Evolutionary conservation across 2,113 vertebrate genomes (phyloP), one percentile per base, ranked within the genome.

Genomic region (Paramormyrops kingsleyae): DNA sequence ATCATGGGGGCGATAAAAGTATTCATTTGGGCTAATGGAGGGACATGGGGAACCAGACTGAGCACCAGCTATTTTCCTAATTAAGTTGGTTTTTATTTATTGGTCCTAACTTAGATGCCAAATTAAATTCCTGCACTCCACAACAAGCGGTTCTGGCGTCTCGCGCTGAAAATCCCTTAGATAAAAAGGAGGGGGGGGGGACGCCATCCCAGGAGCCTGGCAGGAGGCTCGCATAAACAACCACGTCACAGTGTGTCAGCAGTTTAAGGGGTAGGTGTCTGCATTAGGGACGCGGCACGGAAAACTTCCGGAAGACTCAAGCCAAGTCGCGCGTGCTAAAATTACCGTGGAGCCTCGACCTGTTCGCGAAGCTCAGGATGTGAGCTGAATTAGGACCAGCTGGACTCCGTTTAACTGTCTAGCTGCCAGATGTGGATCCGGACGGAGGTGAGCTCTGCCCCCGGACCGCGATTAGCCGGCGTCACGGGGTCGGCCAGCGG

Each of bases 71-170:
- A 53, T 56, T 19, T 87, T 21, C 27, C 17, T 87, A 53, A 52
- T 87, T 52, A 87, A 87, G 85, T 52, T n/a, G 47, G 31, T 87
- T 80, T 42, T 80, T 87, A 52, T 87, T 87, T 53, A 87, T 87
- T 53, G 85, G 85, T 56, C 50, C 10, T 35, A 39, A 27, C 31
- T 35, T 39, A 27, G n/a, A 35, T 53, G 85, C 49, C 85, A 87
- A 9, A 87, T 87, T 56, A 87, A 56, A 87, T 87, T 87, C 50
- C 85, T 35, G 27, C 15, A 5, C 83, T n/a, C 24, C 24, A n/a
- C 47, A 87, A 87, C 85, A 35, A 47, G 44, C 6, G 31, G 49
- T 53, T 35, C n/a, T 87, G 49, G 24, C 27, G 27, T 53, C 27
- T n/a, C 47, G 6, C 13, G n/a, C 24, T 8, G 19, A 17, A 52